Conservation (phyloP, 1,140 invertebrate species). For the Lordiphosa clarofinis region DNA sequence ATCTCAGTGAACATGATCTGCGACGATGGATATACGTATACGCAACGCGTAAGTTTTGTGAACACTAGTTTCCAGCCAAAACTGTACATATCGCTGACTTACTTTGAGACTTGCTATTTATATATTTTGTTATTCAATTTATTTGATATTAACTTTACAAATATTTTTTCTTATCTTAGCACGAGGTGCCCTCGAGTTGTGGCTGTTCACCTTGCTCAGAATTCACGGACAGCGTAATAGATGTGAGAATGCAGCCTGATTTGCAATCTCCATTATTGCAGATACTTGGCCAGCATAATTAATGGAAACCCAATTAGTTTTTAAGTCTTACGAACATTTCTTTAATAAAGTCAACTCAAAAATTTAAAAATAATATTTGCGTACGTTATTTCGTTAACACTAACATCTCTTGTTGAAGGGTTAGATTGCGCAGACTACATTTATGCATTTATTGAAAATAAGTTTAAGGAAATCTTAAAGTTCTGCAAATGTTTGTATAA, state of each 20-base stretch:
- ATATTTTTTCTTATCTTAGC: slow-evolving; percentile 28
- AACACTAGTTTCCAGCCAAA: too few relatives aligned
- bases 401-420: too few relatives aligned
- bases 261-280: slow-evolving; percentile 36
- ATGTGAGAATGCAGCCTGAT: slow-evolving; percentile 42
- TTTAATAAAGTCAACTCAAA: too few relatives aligned
- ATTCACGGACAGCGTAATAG: slow-evolving; percentile 36
- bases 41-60: slow-evolving; percentile 41
- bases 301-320: background rate
- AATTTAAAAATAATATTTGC: too few relatives aligned
- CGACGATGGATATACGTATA: slow-evolving; percentile 57
- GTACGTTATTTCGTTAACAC: too few relatives aligned
- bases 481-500: too few relatives aligned
- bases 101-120: too few relatives aligned
- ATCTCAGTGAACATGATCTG: slow-evolving; percentile 70
- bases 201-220: slow-evolving; percentile 60
- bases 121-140: background rate
- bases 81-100: too few relatives aligned
- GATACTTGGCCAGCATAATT: slow-evolving; percentile 24
- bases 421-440: too few relatives aligned
- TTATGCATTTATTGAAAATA: too few relatives aligned
- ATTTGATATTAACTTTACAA: background rate
- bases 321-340: too few relatives aligned
- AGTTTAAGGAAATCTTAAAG: too few relatives aligned
- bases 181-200: slow-evolving; percentile 61